Conservation (phyloP, 2,888 invertebrate genomes). For the Tanypteryx hageni region DNA sequence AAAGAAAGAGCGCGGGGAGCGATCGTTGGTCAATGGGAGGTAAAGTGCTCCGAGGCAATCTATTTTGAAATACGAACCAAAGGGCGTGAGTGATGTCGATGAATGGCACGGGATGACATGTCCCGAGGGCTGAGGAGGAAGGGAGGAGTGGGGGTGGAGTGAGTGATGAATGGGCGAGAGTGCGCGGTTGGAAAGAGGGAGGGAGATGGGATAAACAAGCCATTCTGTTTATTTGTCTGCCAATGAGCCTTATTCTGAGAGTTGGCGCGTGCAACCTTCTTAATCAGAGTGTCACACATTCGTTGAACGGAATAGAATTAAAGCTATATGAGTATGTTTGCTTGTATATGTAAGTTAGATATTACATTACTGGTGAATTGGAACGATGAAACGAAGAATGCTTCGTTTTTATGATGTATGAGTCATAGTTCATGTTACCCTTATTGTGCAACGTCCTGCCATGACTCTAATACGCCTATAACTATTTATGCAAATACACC, state of each 20-base stretch:
- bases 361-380: neutral
- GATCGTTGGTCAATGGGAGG: neutral
- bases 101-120: neutral
- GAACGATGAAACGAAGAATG: too few relatives aligned
- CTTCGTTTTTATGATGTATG: too few relatives aligned
- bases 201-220: neutral
- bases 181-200: neutral
- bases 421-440: too few relatives aligned
- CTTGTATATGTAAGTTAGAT: neutral
- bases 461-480: too few relatives aligned
- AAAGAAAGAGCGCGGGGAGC: neutral
- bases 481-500: too few relatives aligned
- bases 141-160: neutral
- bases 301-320: neutral
- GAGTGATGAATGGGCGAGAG: neutral
- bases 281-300: neutral
- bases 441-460: too few relatives aligned
- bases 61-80: constrained; percentile 39
- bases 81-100: constrained; percentile 32
- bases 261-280: neutral
- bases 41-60: neutral
- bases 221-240: neutral
- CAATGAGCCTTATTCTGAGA: neutral
- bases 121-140: neutral
- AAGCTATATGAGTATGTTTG: neutral